Base-by-base conservation (phyloP, 1,140 invertebrate species). In the Lerema accius region DNA sequence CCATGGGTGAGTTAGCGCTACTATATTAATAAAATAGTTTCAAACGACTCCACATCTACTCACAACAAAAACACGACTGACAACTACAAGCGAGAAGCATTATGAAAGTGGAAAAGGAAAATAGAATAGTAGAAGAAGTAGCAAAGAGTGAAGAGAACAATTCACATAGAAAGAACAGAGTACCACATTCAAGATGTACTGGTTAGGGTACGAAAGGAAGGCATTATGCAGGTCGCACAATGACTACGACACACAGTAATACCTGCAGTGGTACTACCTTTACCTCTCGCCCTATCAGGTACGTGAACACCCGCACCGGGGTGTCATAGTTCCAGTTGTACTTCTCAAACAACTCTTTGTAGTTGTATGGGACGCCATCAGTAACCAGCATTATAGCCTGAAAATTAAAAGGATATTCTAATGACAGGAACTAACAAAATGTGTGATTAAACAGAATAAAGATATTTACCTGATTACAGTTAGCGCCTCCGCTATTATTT, bases 311-410 rank as follows among this genome's bases (percentile, higher is more conserved):
- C 71, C 99, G 93, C 7, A 99, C 97, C 64, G 97, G 94, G 86
- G 94, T 96, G 65, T 94, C 92, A 63, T 94, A 92, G 26, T 92
- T 92, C 94, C 95, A 96, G 87, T 99, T 99, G 88, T 96, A 98
- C 63, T 93, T 91, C 76, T 96, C 93, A 85, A 99, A 99, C 43
- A 99, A 95, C 71, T 97, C 95, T 76, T 98, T 95, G 86, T 96
- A 98, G 78, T 96, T 97, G 71, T 97, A 96, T 10, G 98, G 98
- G 14, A 98, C 97, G 16, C 98, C 99, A 91, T 99, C 99, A 6
- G 98, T 99, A 67, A 99, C 95, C 45, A 99, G 89, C 98, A 99
- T 99, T 75, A 99, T 99, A 6, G 98, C 98, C 91, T 98, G 96
- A 11, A 80, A 13, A 68, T 91, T 92, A 56, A 84, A 77, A 62